These are phyloP conservation scores for Poeciliopsis retropinna DNA, from an alignment of 2,113 vertebrate species.

Conservation along the genomic window DNA sequence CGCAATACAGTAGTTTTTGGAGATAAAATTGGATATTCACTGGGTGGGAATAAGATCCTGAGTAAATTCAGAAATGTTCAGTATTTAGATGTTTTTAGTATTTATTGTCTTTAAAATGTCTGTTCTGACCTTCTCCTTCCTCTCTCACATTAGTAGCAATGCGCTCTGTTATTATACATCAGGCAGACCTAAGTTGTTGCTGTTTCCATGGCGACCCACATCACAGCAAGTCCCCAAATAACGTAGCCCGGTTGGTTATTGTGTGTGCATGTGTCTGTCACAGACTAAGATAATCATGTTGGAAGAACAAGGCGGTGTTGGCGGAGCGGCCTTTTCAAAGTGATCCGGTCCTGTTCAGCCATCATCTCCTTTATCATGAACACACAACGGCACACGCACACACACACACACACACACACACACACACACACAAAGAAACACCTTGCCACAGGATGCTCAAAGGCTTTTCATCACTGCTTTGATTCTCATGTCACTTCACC, in stretches of 20 bases:
- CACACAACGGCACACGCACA: no score
- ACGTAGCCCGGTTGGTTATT: slow-evolving; percentile 11
- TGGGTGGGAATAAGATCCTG: no score
- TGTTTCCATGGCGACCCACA: slow-evolving; percentile 65
- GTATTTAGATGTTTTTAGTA: no score
- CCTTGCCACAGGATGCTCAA: slow-evolving; percentile 27
- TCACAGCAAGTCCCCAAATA: slow-evolving; percentile 44
- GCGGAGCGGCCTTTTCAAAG: slow-evolving; percentile 41
- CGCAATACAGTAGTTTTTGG: no score
- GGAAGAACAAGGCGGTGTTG: slow-evolving; percentile 36
- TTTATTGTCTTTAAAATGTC: background rate
- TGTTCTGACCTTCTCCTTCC: background rate
- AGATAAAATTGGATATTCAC: no score
- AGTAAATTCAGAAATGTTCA: no score
- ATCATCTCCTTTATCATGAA: slow-evolving; percentile 23
- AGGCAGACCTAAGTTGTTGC: slow-evolving; percentile 36
- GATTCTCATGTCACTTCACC: slow-evolving; percentile 45
- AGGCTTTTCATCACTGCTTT: slow-evolving; percentile 50
- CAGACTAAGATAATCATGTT: slow-evolving; percentile 33
- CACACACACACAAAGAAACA: background rate
- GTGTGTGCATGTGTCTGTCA: slow-evolving; percentile 12
- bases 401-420: background rate
- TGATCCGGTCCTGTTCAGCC: slow-evolving; percentile 5
- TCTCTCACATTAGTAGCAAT: slow-evolving; percentile 38
- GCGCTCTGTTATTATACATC: slow-evolving; percentile 51